Conservation (phyloP, 2,113 vertebrate genomes). For the Mandrillus leucophaeus region DNA sequence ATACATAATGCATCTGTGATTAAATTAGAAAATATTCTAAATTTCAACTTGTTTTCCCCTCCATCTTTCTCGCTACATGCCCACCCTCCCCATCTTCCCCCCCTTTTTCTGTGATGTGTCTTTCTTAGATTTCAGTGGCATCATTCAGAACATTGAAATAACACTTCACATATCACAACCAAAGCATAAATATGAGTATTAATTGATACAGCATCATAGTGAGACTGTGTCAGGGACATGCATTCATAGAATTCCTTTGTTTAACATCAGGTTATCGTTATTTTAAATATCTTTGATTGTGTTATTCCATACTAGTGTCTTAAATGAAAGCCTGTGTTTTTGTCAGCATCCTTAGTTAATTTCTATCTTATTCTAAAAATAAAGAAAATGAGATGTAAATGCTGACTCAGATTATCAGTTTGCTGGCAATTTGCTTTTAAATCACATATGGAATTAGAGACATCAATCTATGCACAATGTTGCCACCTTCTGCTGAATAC, state of each 20-base stretch:
- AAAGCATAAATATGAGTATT: background rate
- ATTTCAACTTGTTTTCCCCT: background rate
- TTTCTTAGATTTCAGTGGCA: background rate
- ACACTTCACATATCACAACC: background rate
- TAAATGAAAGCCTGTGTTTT: background rate
- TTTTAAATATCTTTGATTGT: background rate
- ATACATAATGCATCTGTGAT: background rate
- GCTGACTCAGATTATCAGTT: constrained; percentile 34
- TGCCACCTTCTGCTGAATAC: constrained; percentile 67
- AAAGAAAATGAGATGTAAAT: constrained; percentile 40
- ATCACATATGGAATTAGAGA: background rate
- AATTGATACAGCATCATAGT: background rate
- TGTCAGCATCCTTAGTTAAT: background rate
- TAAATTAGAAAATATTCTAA: background rate
- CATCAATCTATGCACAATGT: background rate
- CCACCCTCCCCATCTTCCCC: fast-evolving
- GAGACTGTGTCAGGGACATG: background rate
- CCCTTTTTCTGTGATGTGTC: background rate
- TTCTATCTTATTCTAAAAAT: background rate
- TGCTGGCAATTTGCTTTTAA: constrained; percentile 54
- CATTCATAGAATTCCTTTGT: background rate
- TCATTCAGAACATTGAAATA: background rate
- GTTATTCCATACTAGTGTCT: background rate
- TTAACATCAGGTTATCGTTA: background rate
- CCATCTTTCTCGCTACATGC: background rate